A percentile compares a stretch with the other conserved stretches of the same genome.
phyloP scores from a whole-genome alignment of 2,797 vertebrate genomes.

The Spinus pinus region DNA sequence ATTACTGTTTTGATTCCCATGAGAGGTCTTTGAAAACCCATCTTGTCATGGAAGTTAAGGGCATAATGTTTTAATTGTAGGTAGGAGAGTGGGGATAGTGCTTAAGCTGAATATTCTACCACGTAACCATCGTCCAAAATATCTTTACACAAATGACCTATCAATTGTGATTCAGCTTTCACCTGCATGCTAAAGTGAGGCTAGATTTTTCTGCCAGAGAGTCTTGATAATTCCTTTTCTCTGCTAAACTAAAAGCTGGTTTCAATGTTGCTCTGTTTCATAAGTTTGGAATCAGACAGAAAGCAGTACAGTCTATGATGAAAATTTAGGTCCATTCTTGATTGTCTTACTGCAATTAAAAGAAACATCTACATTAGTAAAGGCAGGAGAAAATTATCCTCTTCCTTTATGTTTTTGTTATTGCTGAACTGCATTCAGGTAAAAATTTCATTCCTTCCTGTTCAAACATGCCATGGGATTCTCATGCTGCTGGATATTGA shows the following conservation, averaged over 20 bases:
- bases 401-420: neutral
- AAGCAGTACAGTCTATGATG: neutral
- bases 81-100: slow-evolving; percentile 29
- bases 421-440: neutral
- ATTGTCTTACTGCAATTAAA: neutral
- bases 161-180: slow-evolving; percentile 1
- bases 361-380: neutral
- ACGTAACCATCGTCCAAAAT: slow-evolving; percentile 42
- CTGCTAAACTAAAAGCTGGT: neutral
- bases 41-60: slow-evolving; percentile 67
- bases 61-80: slow-evolving; percentile 71
- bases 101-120: slow-evolving; percentile 24
- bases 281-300: neutral
- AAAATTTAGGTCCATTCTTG: neutral
- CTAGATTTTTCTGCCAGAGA: neutral
- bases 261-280: neutral
- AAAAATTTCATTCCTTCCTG: neutral
- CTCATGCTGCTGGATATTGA: neutral
- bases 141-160: slow-evolving; percentile 24
- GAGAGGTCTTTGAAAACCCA: slow-evolving; percentile 65
- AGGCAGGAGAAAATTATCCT: neutral
- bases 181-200: neutral
- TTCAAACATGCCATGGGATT: neutral
- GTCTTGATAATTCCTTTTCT: neutral
- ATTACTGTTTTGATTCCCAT: slow-evolving; percentile 72